Percentiles rank a stretch among this genome's conserved stretches.
Conservation (phyloP, 2,113 vertebrate species). For the Lepidothrix coronata region DNA sequence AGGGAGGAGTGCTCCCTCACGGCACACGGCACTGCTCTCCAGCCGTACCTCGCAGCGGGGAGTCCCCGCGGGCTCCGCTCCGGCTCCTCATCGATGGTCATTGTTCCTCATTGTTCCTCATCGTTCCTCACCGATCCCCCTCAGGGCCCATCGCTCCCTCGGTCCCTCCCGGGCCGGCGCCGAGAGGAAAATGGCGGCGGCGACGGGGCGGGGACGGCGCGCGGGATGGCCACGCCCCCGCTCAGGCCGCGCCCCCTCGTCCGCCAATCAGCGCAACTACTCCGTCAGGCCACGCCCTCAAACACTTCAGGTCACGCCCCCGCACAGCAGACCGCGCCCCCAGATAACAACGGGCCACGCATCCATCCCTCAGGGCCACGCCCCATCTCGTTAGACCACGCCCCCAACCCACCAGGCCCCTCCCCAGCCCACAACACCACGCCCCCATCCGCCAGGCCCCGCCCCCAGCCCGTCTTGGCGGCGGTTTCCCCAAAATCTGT, state of each 20-base stretch:
- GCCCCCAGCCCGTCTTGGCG: too few relatives aligned
- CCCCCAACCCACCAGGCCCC: too few relatives aligned
- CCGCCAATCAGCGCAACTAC: too few relatives aligned
- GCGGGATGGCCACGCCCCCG: neutral
- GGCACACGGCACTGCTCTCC: neutral
- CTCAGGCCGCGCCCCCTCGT: neutral
- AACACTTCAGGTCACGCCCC: too few relatives aligned
- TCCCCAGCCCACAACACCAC: too few relatives aligned
- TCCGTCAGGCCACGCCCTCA: too few relatives aligned
- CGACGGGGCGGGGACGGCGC: rapidly evolving
- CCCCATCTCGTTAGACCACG: too few relatives aligned
- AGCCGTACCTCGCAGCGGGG: neutral
- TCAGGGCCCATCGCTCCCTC: rapidly evolving
- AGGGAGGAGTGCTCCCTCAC: too few relatives aligned
- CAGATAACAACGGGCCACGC: too few relatives aligned
- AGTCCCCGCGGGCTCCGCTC: rapidly evolving
- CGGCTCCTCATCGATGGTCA: neutral
- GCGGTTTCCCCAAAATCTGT: neutral
- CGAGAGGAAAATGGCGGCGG: neutral
- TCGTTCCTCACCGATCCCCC: rapidly evolving
- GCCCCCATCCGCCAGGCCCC: too few relatives aligned
- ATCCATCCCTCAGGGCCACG: too few relatives aligned
- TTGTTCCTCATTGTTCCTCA: neutral
- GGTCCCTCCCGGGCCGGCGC: rapidly evolving
- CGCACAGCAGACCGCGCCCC: neutral